A percentile compares a stretch with the other conserved stretches of the same genome.
phyloP scores from a whole-genome alignment of 2,113 vertebrate genomes.

The Osmerus mordax region DNA sequence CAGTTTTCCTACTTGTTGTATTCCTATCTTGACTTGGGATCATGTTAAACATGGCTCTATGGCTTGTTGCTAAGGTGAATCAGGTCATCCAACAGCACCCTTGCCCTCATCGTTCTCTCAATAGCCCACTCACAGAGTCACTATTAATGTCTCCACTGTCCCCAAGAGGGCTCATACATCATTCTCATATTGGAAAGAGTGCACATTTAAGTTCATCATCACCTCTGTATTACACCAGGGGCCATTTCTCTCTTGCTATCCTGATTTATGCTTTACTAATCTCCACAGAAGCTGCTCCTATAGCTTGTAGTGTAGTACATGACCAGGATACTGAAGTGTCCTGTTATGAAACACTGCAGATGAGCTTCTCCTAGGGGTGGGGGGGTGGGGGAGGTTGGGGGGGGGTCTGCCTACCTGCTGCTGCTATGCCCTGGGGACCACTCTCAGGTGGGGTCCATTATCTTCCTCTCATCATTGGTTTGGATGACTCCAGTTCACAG shows the following conservation, averaged over 20 bases:
- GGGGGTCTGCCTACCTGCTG: conserved; percentile 41
- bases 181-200: conserved; percentile 64
- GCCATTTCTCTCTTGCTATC: conserved; percentile 49
- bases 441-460: conserved; percentile 17
- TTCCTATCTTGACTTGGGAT: not conserved
- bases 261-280: conserved; percentile 68
- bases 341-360: conserved; percentile 51
- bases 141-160: conserved; percentile 55
- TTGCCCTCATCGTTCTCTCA: conserved; percentile 10
- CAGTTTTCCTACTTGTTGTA: too few species aligned
- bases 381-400: conserved; percentile 2
- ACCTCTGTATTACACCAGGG: conserved; percentile 58
- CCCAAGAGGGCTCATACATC: conserved; percentile 61
- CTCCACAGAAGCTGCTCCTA: conserved; percentile 33
- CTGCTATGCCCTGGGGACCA: conserved; percentile 24
- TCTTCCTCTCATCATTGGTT: conserved; percentile 19
- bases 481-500: not conserved
- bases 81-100: not conserved
- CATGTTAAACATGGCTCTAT: not conserved
- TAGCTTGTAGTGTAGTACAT: conserved; percentile 33
- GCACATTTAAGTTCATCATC: conserved; percentile 70
- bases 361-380: conserved; percentile 28
- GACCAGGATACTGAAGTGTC: conserved; percentile 54
- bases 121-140: conserved; percentile 44
- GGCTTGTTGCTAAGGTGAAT: not conserved